Conservation (phyloP, 2,113 vertebrate genomes). For the Passer domesticus region DNA sequence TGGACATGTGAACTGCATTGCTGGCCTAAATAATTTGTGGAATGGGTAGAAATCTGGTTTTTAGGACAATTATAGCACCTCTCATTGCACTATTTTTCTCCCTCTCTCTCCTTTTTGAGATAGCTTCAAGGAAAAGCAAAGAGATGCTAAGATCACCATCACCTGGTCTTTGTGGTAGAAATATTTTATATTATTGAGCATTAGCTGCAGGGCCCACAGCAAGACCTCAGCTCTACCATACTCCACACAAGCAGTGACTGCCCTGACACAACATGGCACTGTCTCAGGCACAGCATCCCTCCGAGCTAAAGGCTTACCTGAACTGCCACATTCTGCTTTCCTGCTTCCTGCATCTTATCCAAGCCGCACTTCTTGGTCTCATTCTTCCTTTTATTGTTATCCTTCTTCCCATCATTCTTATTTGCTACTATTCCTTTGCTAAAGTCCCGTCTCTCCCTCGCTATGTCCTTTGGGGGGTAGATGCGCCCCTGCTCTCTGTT, state of each 20-base stretch:
- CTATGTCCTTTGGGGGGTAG: constrained; percentile 82
- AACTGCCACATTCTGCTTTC: constrained; percentile 84
- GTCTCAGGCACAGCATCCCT: background rate
- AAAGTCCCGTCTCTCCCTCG: constrained; percentile 84
- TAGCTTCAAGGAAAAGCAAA: background rate
- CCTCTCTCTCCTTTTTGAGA: background rate
- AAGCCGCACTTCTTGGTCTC: constrained; percentile 84
- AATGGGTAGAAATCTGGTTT: background rate
- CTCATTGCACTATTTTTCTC: background rate
- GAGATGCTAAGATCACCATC: background rate
- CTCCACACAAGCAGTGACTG: background rate
- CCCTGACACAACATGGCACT: background rate
- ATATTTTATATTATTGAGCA: background rate
- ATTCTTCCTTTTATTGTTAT: constrained; percentile 88
- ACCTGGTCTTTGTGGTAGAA: background rate
- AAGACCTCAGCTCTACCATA: background rate
- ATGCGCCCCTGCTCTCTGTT: constrained; percentile 82
- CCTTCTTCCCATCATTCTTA: constrained; percentile 88
- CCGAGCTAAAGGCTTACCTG: constrained; percentile 78
- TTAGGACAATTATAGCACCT: background rate
- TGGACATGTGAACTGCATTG: rapidly evolving
- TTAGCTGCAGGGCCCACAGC: background rate
- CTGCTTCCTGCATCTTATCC: constrained; percentile 82
- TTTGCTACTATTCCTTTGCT: constrained; percentile 79
- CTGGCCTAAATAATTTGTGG: background rate